These are phyloP conservation scores for Gobiocypris rarus DNA, from an alignment of 2,113 vertebrate genomes.

Conservation along the genomic window DNA sequence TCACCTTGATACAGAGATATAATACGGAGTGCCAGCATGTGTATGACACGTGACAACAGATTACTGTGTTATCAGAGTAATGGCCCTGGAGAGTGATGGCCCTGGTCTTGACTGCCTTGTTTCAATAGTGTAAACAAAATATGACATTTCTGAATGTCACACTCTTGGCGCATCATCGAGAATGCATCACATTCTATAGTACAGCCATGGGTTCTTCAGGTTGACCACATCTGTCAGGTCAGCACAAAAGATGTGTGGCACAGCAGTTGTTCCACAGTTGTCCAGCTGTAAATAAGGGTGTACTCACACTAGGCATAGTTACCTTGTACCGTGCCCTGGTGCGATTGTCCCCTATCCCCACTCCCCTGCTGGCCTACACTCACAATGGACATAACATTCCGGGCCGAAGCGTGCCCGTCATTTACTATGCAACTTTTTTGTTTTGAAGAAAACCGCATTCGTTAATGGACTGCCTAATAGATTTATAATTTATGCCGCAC, in stretches of 20 bases:
- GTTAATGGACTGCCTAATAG: too few species aligned
- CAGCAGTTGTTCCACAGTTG: not conserved
- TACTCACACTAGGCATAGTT: too few species aligned
- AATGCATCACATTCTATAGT: not conserved
- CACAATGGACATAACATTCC: too few species aligned
- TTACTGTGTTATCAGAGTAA: not conserved
- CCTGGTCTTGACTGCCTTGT: not conserved
- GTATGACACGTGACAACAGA: not conserved
- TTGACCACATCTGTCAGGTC: not conserved
- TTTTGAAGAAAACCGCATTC: too few species aligned
- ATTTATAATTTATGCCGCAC: too few species aligned
- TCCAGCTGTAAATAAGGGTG: not conserved
- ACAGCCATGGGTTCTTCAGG: not conserved
- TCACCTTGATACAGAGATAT: too few species aligned
- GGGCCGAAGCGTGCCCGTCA: too few species aligned
- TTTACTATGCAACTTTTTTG: too few species aligned
- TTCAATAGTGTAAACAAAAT: not conserved
- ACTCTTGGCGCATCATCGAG: not conserved
- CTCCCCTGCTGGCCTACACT: too few species aligned
- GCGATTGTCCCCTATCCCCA: too few species aligned
- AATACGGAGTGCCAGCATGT: not conserved
- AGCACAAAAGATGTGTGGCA: not conserved
- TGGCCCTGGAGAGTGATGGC: not conserved
- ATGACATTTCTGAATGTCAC: not conserved
- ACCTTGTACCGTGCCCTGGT: too few species aligned